Evolutionary conservation across 1,140 invertebrate genomes (phyloP).

Genomic region (Druon quercuslanigerum): DNA sequence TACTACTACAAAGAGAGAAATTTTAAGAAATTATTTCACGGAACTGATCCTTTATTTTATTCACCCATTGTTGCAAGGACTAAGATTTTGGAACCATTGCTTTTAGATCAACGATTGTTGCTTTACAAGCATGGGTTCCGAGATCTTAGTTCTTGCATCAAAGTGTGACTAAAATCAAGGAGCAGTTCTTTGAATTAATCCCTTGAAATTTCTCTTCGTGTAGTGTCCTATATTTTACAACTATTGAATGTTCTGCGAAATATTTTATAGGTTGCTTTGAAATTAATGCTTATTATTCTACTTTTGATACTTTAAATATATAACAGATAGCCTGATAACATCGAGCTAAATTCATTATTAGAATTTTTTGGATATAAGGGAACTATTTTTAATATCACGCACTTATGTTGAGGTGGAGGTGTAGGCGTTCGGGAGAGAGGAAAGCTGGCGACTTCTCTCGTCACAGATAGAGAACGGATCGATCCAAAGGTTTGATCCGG

Average conservation of each 20-base stretch:
- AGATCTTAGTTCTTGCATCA: no score
- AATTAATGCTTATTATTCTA: not conserved
- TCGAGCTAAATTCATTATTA: not conserved
- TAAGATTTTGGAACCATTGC: no score
- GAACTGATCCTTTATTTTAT: no score
- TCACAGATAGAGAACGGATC: slow-evolving; percentile 82
- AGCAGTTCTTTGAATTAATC: no score
- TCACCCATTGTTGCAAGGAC: no score
- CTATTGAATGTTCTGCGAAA: not conserved
- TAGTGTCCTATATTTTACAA: no score
- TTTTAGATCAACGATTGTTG: no score
- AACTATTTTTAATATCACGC: slow-evolving; percentile 34
- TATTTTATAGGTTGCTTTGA: not conserved
- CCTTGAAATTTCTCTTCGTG: no score
- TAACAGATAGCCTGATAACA: slow-evolving; percentile 14
- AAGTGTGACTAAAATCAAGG: no score
- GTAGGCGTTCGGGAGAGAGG: slow-evolving; percentile 84
- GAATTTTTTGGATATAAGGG: slow-evolving; percentile 9
- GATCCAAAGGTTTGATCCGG: slow-evolving; percentile 85
- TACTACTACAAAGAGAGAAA: no score
- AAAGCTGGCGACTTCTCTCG: slow-evolving; percentile 85
- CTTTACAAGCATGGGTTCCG: no score
- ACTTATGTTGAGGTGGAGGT: slow-evolving; percentile 79
- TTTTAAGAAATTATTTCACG: no score
- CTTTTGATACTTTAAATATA: not conserved